phyloP scores from a whole-genome alignment of 2,797 vertebrate genomes.

The Gymnoscopelus microlampas region DNA sequence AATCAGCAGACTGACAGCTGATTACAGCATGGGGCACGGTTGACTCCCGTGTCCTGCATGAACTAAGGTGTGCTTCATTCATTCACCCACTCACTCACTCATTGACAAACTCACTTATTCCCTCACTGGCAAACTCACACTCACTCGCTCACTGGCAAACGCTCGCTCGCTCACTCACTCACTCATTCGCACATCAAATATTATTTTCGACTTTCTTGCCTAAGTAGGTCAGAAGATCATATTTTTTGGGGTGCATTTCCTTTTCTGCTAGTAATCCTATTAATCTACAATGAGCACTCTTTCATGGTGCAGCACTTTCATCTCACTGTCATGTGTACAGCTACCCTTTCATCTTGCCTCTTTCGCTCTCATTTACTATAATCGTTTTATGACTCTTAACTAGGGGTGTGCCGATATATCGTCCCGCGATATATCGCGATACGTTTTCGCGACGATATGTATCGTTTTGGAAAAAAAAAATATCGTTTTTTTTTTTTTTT shows the following conservation, averaged over 20 bases:
- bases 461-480: too few relatives aligned
- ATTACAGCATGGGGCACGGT: too few relatives aligned
- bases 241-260: slow-evolving; percentile 40
- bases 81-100: slow-evolving; percentile 10
- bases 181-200: slow-evolving; percentile 26
- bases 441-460: too few relatives aligned
- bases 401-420: too few relatives aligned
- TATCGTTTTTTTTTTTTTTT: too few relatives aligned
- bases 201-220: slow-evolving; percentile 39
- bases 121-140: background rate
- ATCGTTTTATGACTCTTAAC: too few relatives aligned
- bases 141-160: slow-evolving; percentile 6
- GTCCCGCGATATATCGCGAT: too few relatives aligned
- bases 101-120: background rate
- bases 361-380: slow-evolving; percentile 20
- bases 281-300: slow-evolving; percentile 59
- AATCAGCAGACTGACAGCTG: too few relatives aligned
- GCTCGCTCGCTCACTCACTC: slow-evolving; percentile 10
- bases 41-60: too few relatives aligned
- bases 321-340: slow-evolving; percentile 62
- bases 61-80: background rate
- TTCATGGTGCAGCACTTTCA: slow-evolving; percentile 64
- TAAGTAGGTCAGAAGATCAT: slow-evolving; percentile 64
- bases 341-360: slow-evolving; percentile 20
- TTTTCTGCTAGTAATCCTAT: slow-evolving; percentile 57